Evolutionary conservation across 2,113 vertebrate species (phyloP).

Genomic region (Cyprinodon tularosa): DNA sequence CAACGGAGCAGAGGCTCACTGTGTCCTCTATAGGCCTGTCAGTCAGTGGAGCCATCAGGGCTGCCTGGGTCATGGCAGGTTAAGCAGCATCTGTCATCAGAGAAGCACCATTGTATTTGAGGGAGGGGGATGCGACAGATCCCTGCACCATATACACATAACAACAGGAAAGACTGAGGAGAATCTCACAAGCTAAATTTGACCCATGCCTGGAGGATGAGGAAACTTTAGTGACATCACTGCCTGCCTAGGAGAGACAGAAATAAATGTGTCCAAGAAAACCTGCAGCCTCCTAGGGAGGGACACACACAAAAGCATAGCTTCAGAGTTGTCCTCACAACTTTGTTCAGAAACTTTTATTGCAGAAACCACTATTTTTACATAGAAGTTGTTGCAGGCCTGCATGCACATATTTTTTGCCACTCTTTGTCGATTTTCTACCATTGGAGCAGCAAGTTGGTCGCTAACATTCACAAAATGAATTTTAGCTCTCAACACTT

Average conservation of each 20-base stretch:
- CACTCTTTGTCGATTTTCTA: constrained; percentile 9
- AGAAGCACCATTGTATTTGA: constrained; percentile 70
- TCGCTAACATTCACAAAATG: constrained; percentile 12
- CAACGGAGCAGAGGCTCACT: constrained; percentile 38
- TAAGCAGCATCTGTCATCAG: constrained; percentile 81
- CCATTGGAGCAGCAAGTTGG: constrained; percentile 13
- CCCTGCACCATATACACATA: neutral
- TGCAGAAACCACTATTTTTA: constrained; percentile 5
- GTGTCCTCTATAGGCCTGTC: constrained; percentile 66
- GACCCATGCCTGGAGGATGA: constrained; percentile 65
- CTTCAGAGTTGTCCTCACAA: constrained; percentile 41
- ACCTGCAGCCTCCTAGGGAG: constrained; percentile 43
- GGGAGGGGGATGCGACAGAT: constrained; percentile 48
- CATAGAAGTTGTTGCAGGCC: neutral
- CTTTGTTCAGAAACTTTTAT: constrained; percentile 36
- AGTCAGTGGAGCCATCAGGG: constrained; percentile 67
- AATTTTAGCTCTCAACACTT: constrained; percentile 39
- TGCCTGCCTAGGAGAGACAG: constrained; percentile 48
- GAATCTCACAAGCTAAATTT: constrained; percentile 70
- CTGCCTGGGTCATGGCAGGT: constrained; percentile 71
- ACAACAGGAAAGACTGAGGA: constrained; percentile 74
- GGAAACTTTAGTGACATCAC: constrained; percentile 77
- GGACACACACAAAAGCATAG: constrained; percentile 49
- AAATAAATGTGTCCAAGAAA: constrained; percentile 72
- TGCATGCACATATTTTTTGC: constrained; percentile 11